Base-by-base conservation (phyloP, 1,140 invertebrate genomes). In the Drosophila bifasciata region DNA sequence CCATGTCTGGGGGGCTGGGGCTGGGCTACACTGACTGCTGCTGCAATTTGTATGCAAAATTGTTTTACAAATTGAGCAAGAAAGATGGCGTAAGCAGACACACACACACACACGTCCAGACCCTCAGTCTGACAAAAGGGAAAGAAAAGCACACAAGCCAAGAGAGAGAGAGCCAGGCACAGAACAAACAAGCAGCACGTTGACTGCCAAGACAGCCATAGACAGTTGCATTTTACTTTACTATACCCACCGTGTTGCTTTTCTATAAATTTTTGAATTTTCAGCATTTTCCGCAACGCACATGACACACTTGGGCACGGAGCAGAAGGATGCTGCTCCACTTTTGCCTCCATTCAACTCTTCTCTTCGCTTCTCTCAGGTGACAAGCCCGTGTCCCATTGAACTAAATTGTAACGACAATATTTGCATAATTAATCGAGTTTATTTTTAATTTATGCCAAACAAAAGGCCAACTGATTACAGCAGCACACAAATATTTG, bases 1-100 rank as follows among this genome's bases (percentile, higher is more conserved):
- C 56, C 61, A 40, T 79, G 73, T 78, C 63, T 77, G 76, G 62
- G 68, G 70, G 61, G 41, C 56, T 61, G 67, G 46, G 56, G 48
- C 16, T 17, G 55, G 9, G 43, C 43, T 32, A 11, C 40, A 41
- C 25, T 39, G 41, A 59, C 55, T 76, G 83, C 83, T 88, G 83
- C 88, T 86, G 83, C 83, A 86, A 86, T 86, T 86, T 88, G 83
- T 88, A 86, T 88, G 83, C 81, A 86, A 86, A 86, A 86, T 86
- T 86, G 81, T 86, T 86, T 86, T 88, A 88, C 81, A 86, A 86
- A 86, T 86, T 86, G 81, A 86, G 81, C 81, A 85, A 85, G 81
- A 85, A 85, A 85, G 74, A 85, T 85, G 81, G 81, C 81, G 81
- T 85, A 85, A 85, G 81, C 81, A 80, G 51, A 85, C 56, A 83